Conservation (phyloP, 1,140 invertebrate species). For the Manduca sexta region DNA sequence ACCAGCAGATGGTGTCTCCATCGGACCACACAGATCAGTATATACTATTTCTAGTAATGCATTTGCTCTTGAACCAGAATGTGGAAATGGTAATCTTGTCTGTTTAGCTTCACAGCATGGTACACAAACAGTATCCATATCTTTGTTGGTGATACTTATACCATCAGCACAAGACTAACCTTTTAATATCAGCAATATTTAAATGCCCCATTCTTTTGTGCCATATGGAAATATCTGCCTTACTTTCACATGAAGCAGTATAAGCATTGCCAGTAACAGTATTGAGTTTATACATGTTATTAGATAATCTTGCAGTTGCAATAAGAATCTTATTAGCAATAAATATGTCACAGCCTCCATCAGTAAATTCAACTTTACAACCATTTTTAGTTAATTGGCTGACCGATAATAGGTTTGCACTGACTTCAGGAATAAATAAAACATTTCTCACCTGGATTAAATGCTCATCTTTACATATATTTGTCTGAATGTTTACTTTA, state of each 20-base stretch:
- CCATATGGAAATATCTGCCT: constrained; percentile 20
- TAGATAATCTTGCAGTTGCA: constrained; percentile 1
- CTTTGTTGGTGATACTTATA: constrained; percentile 12
- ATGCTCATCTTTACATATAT: constrained; percentile 4
- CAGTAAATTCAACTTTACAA: not conserved
- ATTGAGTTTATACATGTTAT: constrained; percentile 17
- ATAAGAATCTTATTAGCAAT: constrained; percentile 8
- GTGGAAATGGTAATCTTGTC: constrained; percentile 21
- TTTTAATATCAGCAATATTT: constrained; percentile 24
- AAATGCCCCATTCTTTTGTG: constrained; percentile 32
- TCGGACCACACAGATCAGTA: constrained; percentile 57
- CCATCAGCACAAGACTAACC: constrained; percentile 19
- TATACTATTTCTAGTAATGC: constrained; percentile 43
- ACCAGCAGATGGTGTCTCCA: constrained; percentile 39
- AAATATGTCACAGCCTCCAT: constrained; percentile 3
- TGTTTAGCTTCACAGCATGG: constrained; percentile 33
- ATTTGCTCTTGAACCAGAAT: constrained; percentile 20
- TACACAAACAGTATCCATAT: constrained; percentile 21
- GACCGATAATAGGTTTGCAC: not conserved
- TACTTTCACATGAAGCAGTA: constrained; percentile 6
- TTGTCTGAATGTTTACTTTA: constrained; percentile 11
- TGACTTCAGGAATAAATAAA: not conserved
- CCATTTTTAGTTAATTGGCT: no score
- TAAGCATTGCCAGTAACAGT: constrained; percentile 1
- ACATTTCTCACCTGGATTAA: constrained; percentile 7